Conservation (phyloP, 1,140 invertebrate genomes). For the Rhopalosiphum maidis region DNA sequence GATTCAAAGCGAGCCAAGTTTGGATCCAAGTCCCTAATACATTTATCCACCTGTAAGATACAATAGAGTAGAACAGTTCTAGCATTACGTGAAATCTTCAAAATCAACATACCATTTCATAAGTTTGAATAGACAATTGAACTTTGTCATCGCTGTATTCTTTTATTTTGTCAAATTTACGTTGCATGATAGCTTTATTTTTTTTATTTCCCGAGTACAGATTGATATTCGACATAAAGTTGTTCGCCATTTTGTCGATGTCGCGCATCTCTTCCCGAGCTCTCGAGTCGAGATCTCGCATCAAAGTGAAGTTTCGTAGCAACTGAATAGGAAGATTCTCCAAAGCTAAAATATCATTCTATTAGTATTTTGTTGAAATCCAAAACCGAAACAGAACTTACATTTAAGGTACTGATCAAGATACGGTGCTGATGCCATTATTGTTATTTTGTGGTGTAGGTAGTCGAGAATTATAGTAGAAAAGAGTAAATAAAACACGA, state of each 20-base stretch:
- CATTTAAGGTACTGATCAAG: slow-evolving; percentile 95
- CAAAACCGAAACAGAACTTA: slow-evolving; percentile 65
- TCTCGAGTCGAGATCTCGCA: slow-evolving; percentile 91
- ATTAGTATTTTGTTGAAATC: not conserved
- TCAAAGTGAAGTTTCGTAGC: slow-evolving; percentile 93
- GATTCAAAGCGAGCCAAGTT: slow-evolving; percentile 95
- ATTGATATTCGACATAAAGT: slow-evolving; percentile 77
- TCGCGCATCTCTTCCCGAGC: slow-evolving; percentile 88
- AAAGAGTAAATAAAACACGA: too few relatives aligned
- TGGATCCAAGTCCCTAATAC: slow-evolving; percentile 92
- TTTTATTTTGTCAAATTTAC: slow-evolving; percentile 87
- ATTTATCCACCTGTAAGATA: slow-evolving; percentile 80
- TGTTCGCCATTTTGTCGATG: slow-evolving; percentile 86
- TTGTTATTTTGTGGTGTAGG: slow-evolving; percentile 56
- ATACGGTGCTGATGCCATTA: slow-evolving; percentile 91
- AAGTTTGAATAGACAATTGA: slow-evolving; percentile 95
- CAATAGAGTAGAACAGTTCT: too few relatives aligned
- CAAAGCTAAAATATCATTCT: slow-evolving; percentile 71
- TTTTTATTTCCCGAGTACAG: slow-evolving; percentile 74
- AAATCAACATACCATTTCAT: slow-evolving; percentile 78
- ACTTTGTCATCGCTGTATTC: slow-evolving; percentile 97
- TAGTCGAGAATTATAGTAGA: not conserved
- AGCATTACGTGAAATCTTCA: not conserved
- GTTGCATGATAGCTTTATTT: slow-evolving; percentile 86
- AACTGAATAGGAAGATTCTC: slow-evolving; percentile 93